Base-by-base conservation (phyloP, 2,888 invertebrate species). In the Mythimna impura region DNA sequence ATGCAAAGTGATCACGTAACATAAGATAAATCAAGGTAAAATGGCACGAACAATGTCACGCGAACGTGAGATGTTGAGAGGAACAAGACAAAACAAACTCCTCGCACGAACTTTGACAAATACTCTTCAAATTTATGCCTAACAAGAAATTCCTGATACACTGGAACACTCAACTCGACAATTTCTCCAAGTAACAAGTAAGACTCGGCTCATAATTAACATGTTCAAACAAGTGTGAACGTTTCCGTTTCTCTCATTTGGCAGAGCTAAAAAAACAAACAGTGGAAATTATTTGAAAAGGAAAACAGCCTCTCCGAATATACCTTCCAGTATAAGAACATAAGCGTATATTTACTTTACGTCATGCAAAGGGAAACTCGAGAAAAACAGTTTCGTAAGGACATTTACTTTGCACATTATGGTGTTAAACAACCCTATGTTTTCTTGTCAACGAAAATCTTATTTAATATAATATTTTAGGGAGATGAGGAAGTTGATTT, bases 161-260 rank as follows among this genome's bases (percentile, higher is more conserved):
- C 76, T 43, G 52, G 57, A 50, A 74, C 63, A 77, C 72, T 68
- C 71, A 63, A 76, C 69, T 66, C 66, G 17, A 71, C 77, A 79
- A 82, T 82, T 84, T 76, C 81, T 85, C 76, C 63, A 72, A 76
- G 70, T 76, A 70, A 81, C 78, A 79, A 76, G 55, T 69, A 52
- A 76, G 84, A 81, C 81, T 79, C 67, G 14, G 43, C 67, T 80
- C 82, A 75, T 85, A 86, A 86, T 86, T 86, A 86, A 76, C 82
- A 77, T 86, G 82, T 81, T 82, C 80, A 82, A 86, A 86, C 79
- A 86, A 76, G 72, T 84, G 82, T 76, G 76, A 80, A 74, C 60
- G 68, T 71, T 76, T 47, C 72, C 75, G 54, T 75, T 72, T 71
- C 79, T 82, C 80, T 76, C 73, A 78, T 75, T 82, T 75, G 63